Evolutionary conservation across 1,140 invertebrate species (phyloP), one percentile per base, ranked within the genome.

Genomic region (Heterodera schachtii): DNA sequence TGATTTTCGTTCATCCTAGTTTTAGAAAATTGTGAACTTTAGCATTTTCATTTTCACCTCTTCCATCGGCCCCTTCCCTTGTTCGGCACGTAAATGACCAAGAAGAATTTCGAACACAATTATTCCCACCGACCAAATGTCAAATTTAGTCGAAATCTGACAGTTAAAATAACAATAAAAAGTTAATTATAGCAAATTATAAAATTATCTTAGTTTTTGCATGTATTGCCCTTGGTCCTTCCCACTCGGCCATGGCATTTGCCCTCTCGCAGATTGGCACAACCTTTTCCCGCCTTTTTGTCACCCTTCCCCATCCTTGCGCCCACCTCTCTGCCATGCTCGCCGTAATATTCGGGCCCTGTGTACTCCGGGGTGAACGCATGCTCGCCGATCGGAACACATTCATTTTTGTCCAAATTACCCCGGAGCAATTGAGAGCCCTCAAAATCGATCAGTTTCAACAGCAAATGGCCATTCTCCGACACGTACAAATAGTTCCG

Each of bases 361-460:
- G 57, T 64, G 11, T 64, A 64, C 16, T 64, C 57, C 2, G 57
- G 57, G 0, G 57, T 64, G 57, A 64, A 64, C 4, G 57, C 57
- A 19, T 64, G 57, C 19, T 19, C 57, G 5, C 57, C 57, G 16
- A 64, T 19, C 1, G 16, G 4, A 19, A 64, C 57, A 64, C 19
- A 19, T 64, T 64, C 19, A 4, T 64, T 64, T 13, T 13, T 11
- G 1, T 64, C 16, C 0, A 31, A 31, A 0, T 31, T 31, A 31
- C 1, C 3, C 11, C 57, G 57, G 19, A 11, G 57, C 13, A 64
- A 64, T n/a, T 64, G 57, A 19, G 57, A 11, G 5, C 57, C 57
- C 19, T 64, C 57, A 64, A 64, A 64, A 64, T 64, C 57, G 57
- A 64, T 64, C 57, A 64, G 13, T 64, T 64, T 64, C 57, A 64